Conservation (phyloP, 2,888 invertebrate species). For the Mayetiola destructor region DNA sequence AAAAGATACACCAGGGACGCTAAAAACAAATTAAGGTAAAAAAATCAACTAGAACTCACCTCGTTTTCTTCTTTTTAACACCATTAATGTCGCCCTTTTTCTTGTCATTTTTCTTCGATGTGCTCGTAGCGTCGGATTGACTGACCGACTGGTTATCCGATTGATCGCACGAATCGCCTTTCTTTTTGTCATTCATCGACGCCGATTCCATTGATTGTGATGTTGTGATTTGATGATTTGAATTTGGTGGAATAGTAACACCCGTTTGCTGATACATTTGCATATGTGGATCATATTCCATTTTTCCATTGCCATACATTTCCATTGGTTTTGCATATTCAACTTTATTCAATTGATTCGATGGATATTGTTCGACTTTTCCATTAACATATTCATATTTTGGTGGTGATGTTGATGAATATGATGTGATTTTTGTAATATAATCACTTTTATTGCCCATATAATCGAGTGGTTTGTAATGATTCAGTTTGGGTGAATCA, state of each 20-base stretch:
- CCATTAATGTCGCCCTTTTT: slow-evolving; percentile 75
- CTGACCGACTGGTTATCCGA: slow-evolving; percentile 32
- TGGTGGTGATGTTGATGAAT: slow-evolving; percentile 29
- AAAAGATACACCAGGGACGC: neutral
- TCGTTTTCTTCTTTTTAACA: slow-evolving; percentile 83
- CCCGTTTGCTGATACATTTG: slow-evolving; percentile 27
- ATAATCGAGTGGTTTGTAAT: slow-evolving; percentile 28
- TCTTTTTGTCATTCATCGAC: slow-evolving; percentile 27
- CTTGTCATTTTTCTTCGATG: slow-evolving; percentile 60
- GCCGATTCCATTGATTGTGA: neutral
- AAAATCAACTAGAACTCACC: slow-evolving; percentile 38
- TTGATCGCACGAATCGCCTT: slow-evolving; percentile 27
- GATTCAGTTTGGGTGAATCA: slow-evolving; percentile 31
- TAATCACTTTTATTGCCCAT: slow-evolving; percentile 28
- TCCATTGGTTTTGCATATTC: slow-evolving; percentile 16
- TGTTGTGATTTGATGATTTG: neutral
- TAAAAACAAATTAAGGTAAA: too few species aligned
- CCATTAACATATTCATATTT: slow-evolving; percentile 32
- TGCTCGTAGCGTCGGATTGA: slow-evolving; percentile 34
- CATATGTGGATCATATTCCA: slow-evolving; percentile 28
- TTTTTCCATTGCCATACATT: slow-evolving; percentile 17
- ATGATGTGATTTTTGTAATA: slow-evolving; percentile 31
- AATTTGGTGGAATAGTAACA: neutral
- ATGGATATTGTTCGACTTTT: slow-evolving; percentile 16
- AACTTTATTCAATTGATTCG: slow-evolving; percentile 15